phyloP scores from a whole-genome alignment of 2,797 vertebrate species.

The Chaenodraco wilsoni region DNA sequence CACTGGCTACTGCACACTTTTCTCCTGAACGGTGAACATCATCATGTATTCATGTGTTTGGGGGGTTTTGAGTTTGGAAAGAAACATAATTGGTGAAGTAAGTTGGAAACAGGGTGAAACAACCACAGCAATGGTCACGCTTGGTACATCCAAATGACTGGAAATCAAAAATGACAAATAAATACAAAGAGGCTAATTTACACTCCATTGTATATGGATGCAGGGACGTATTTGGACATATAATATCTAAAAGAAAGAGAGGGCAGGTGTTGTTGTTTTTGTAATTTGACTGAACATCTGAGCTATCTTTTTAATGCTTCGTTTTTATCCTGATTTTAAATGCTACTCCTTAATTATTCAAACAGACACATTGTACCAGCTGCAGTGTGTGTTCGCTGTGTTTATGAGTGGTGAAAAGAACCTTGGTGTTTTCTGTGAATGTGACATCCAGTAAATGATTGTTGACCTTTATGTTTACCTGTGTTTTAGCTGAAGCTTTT shows the following conservation, averaged over 20 bases:
- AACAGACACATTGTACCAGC: neutral
- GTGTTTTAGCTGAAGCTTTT: slow-evolving; percentile 49
- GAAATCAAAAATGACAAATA: neutral
- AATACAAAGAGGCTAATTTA: neutral
- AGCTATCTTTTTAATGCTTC: neutral
- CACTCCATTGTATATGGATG: neutral
- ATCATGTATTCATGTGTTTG: neutral
- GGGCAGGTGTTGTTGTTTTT: neutral
- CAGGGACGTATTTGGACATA: neutral
- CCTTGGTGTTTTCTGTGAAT: slow-evolving; percentile 32
- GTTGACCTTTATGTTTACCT: slow-evolving; percentile 51
- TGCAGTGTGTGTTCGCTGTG: neutral
- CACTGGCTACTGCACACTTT: slow-evolving; percentile 20
- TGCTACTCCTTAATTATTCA: slow-evolving; percentile 17
- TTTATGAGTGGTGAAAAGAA: slow-evolving; percentile 25
- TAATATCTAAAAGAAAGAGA: neutral
- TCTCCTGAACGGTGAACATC: slow-evolving; percentile 12
- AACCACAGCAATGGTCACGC: neutral
- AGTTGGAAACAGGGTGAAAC: neutral
- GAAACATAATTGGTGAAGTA: neutral
- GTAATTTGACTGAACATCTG: neutral
- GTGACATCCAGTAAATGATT: slow-evolving; percentile 45
- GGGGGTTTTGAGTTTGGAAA: neutral
- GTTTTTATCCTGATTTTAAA: neutral
- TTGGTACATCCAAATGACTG: neutral